phyloP scores from a whole-genome alignment of 1,140 invertebrate species.

The Drosophila bocqueti region DNA sequence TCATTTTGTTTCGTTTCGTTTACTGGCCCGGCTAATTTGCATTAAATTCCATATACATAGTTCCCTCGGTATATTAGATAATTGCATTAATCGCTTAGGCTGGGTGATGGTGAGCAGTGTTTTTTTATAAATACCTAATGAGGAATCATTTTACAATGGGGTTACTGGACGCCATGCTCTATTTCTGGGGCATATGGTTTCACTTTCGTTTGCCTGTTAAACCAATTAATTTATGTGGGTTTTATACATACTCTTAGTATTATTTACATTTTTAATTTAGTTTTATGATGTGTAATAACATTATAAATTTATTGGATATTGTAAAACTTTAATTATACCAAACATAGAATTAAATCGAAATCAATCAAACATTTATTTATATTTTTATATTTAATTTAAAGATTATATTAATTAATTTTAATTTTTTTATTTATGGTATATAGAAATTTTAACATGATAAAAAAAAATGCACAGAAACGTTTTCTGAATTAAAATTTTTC shows the following conservation, averaged over 20 bases:
- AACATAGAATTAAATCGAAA: background rate
- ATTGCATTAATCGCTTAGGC: constrained; percentile 44
- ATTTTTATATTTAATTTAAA: too few species aligned
- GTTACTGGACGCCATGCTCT: constrained; percentile 48
- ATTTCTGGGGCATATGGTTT: constrained; percentile 44
- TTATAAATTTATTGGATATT: too few species aligned
- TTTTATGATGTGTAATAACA: background rate
- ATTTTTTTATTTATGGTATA: too few species aligned
- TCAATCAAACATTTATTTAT: background rate
- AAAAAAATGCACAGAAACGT: too few species aligned
- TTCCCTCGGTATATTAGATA: constrained; percentile 48
- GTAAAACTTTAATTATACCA: background rate
- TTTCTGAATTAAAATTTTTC: background rate
- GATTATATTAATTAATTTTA: too few species aligned
- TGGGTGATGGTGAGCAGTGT: background rate
- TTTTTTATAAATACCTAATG: constrained; percentile 39
- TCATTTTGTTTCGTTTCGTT: constrained; percentile 21
- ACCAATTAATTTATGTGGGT: background rate
- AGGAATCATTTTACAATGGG: constrained; percentile 31
- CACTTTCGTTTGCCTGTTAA: constrained; percentile 42
- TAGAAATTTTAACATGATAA: too few species aligned
- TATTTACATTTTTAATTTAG: background rate
- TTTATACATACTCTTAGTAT: background rate
- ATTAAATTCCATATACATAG: constrained; percentile 25
- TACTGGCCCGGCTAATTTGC: constrained; percentile 19